phyloP scores from a whole-genome alignment of 2,113 vertebrate species.

The Lates calcarifer region DNA sequence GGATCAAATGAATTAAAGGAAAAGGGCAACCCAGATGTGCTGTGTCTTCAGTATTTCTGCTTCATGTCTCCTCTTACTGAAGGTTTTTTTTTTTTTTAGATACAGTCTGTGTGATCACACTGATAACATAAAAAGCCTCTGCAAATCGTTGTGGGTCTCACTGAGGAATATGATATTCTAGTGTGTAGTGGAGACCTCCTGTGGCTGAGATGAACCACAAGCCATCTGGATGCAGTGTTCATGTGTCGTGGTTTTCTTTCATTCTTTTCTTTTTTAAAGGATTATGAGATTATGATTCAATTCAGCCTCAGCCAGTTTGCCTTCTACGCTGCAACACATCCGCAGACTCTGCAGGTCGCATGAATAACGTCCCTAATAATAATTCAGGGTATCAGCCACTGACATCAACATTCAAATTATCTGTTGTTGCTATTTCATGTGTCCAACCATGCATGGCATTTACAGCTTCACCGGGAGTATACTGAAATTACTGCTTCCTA shows the following conservation, averaged over 20 bases:
- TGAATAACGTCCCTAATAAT: conserved; percentile 19
- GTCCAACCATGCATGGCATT: conserved; percentile 31
- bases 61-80: conserved; percentile 27
- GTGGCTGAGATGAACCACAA: conserved; percentile 68
- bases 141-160: conserved; percentile 9
- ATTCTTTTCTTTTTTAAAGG: neutral
- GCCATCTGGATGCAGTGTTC: conserved; percentile 61
- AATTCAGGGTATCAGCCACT: conserved; percentile 2
- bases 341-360: conserved; percentile 1
- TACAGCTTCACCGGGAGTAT: conserved; percentile 27
- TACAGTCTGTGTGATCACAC: conserved; percentile 22
- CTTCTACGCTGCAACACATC: neutral
- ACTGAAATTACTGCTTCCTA: conserved; percentile 20
- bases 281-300: conserved; percentile 32
- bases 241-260: neutral
- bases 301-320: conserved; percentile 24
- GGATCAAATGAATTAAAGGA: conserved; percentile 81
- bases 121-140: conserved; percentile 4
- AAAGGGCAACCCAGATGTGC: conserved; percentile 70
- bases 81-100: too few species aligned
- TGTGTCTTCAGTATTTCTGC: conserved; percentile 55
- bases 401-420: conserved; percentile 20
- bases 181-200: conserved; percentile 73
- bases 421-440: conserved; percentile 18
- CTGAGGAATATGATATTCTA: conserved; percentile 43